These are phyloP conservation scores for Drosophila subpulchrella DNA, from an alignment of 1,140 invertebrate genomes.

Conservation along the genomic window DNA sequence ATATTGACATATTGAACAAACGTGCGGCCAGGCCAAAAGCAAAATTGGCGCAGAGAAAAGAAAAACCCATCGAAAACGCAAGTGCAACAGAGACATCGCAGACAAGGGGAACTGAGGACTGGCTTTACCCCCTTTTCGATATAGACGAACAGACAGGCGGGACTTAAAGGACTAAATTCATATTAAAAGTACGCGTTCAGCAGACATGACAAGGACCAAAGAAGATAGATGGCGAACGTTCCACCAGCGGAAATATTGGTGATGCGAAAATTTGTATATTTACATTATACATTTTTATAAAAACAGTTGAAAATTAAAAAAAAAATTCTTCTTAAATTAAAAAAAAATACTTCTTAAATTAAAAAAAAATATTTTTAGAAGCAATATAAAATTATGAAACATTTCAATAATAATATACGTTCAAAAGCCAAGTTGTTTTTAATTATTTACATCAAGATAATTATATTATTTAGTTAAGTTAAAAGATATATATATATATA, in stretches of 20 bases:
- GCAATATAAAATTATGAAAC: no score
- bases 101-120: conserved; percentile 2
- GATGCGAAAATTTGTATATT: no score
- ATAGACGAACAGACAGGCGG: conserved; percentile 31
- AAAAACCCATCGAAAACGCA: conserved; percentile 56
- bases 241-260: neutral
- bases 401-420: no score
- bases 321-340: no score
- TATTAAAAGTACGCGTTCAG: conserved; percentile 76
- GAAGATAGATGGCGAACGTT: conserved; percentile 18
- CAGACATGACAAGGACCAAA: conserved; percentile 62
- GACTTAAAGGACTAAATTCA: conserved; percentile 83
- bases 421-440: no score
- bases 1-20: conserved; percentile 83
- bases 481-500: no score
- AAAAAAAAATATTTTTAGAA: no score
- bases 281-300: no score
- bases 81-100: conserved; percentile 60
- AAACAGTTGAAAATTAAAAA: no score
- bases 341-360: no score
- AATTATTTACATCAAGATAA: no score
- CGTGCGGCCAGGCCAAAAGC: conserved; percentile 65
- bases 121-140: conserved; percentile 2
- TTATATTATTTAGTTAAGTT: no score
- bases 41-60: conserved; percentile 53